A percentile compares a stretch with the other conserved stretches of the same genome.
phyloP scores from a whole-genome alignment of 2,113 vertebrate genomes.

The Lamprotornis superbus region DNA sequence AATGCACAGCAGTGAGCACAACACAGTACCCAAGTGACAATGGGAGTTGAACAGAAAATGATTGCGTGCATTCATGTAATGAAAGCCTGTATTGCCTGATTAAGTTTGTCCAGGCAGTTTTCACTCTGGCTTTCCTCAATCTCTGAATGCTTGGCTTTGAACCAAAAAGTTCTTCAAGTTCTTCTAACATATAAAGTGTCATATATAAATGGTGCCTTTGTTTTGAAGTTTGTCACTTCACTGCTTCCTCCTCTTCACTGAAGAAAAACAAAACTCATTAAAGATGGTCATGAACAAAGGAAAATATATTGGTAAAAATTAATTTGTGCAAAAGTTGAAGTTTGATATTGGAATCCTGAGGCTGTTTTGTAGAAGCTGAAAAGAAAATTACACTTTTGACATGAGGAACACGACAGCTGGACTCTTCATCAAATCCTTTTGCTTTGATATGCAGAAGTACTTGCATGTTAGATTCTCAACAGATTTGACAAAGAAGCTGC shows the following conservation, averaged over 20 bases:
- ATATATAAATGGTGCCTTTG: slow-evolving; percentile 33
- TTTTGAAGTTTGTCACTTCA: slow-evolving; percentile 19
- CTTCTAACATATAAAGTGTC: slow-evolving; percentile 15
- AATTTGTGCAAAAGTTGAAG: neutral
- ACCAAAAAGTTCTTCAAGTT: slow-evolving; percentile 14
- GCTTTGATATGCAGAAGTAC: neutral
- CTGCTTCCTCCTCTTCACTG: neutral
- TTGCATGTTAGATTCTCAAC: neutral
- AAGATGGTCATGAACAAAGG: neutral
- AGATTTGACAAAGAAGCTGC: neutral
- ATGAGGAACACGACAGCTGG: neutral
- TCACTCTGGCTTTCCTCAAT: neutral
- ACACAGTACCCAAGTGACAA: neutral
- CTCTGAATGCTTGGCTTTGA: slow-evolving; percentile 24
- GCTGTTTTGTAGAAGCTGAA: neutral
- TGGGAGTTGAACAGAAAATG: neutral
- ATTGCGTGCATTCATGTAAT: neutral
- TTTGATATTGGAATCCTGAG: neutral
- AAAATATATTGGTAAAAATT: neutral
- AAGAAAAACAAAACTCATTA: neutral
- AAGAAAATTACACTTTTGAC: neutral
- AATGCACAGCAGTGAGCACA: neutral
- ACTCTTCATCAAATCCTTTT: neutral
- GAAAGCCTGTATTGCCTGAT: neutral
- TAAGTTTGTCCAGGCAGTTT: slow-evolving; percentile 11